Conservation (phyloP, 2,888 invertebrate genomes). For the Taphrorychus bicolor region DNA sequence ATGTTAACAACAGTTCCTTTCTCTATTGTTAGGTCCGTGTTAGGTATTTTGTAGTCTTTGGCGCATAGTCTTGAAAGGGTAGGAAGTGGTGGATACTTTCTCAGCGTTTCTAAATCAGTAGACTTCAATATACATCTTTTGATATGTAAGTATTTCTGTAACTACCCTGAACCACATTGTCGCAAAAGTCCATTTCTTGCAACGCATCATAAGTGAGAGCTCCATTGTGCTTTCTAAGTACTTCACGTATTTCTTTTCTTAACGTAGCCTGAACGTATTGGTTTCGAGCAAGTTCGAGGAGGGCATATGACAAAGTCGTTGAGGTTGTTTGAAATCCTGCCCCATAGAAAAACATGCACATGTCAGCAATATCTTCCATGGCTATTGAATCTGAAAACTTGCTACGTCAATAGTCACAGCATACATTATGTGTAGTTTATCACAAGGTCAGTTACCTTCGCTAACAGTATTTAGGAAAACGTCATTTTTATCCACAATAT, state of each 20-base stretch:
- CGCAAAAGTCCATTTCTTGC: slow-evolving; percentile 28
- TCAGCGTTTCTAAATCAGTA: slow-evolving; percentile 14
- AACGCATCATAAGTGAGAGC: slow-evolving; percentile 33
- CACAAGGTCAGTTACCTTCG: no score
- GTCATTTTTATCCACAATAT: slow-evolving; percentile 25
- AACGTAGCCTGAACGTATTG: slow-evolving; percentile 38
- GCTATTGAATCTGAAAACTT: neutral
- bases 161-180: slow-evolving; percentile 40
- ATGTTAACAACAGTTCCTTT: slow-evolving; percentile 53
- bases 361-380: slow-evolving; percentile 13
- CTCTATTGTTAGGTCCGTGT: slow-evolving; percentile 52
- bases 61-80: slow-evolving; percentile 44
- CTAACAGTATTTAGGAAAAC: neutral
- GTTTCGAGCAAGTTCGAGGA: slow-evolving; percentile 43
- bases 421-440: no score
- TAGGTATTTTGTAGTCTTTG: slow-evolving; percentile 51
- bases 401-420: no score
- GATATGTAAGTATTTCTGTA: neutral
- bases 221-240: slow-evolving; percentile 39
- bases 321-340: slow-evolving; percentile 47
- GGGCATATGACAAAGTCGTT: slow-evolving; percentile 44
- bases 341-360: slow-evolving; percentile 43
- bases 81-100: slow-evolving; percentile 20
- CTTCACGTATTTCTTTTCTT: slow-evolving; percentile 36
- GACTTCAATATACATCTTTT: no score